These are phyloP conservation scores for Amphiprion ocellaris DNA, from an alignment of 2,113 vertebrate species.

Conservation along the genomic window DNA sequence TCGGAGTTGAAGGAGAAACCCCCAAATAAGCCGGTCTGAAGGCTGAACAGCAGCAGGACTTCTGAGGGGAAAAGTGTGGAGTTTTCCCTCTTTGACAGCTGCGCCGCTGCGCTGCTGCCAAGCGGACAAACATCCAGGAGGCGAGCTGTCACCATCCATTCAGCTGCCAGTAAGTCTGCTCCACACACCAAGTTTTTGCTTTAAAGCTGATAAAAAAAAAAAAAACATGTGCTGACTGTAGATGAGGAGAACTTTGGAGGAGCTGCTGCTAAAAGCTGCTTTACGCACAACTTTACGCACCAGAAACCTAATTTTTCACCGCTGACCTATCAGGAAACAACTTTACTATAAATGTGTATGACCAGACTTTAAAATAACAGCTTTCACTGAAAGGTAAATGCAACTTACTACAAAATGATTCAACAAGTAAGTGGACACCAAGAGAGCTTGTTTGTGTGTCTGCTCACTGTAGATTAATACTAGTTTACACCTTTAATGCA, in stretches of 20 bases:
- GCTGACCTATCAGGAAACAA: not conserved
- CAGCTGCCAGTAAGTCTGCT: slow-evolving; percentile 55
- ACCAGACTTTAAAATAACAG: too few relatives aligned
- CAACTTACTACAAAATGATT: too few relatives aligned
- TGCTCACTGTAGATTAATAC: too few relatives aligned
- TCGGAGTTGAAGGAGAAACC: not conserved
- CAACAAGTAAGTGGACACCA: too few relatives aligned
- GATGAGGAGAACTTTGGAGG: too few relatives aligned
- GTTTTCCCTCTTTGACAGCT: slow-evolving; percentile 63
- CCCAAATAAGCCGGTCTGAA: not conserved
- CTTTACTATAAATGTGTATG: not conserved
- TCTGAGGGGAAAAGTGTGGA: slow-evolving; percentile 1
- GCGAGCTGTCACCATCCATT: slow-evolving; percentile 69
- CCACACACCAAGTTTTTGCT: not conserved
- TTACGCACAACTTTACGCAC: not conserved
- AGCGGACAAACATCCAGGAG: slow-evolving; percentile 60
- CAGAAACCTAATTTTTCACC: not conserved
- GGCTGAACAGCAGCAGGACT: not conserved
- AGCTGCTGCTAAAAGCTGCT: not conserved
- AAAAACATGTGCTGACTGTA: not conserved
- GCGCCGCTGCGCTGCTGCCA: slow-evolving; percentile 25
- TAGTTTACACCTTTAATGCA: not conserved
- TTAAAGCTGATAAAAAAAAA: not conserved
- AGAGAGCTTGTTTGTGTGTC: too few relatives aligned
- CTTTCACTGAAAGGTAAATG: too few relatives aligned